phyloP scores from a whole-genome alignment of 2,888 invertebrate species.

The Cordilura impudica region DNA sequence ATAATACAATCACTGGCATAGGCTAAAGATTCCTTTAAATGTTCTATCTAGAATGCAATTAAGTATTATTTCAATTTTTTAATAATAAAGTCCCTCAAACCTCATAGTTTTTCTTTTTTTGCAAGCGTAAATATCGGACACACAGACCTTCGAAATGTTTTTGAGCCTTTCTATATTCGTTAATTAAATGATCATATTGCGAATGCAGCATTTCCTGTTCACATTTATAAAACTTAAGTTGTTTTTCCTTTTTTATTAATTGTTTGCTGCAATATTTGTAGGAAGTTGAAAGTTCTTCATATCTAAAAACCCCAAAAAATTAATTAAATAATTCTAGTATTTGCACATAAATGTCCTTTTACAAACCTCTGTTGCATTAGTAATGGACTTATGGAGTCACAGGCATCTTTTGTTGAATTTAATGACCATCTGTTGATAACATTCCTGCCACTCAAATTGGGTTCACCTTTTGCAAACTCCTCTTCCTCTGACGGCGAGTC shows the following conservation, averaged over 20 bases:
- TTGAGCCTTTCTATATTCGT: not conserved
- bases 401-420: not conserved
- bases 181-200: not conserved
- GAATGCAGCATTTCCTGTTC: not conserved
- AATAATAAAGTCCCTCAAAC: not conserved
- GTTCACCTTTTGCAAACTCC: not conserved
- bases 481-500: constrained; percentile 67
- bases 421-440: not conserved
- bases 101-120: not conserved
- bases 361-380: not conserved
- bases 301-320: constrained; percentile 68
- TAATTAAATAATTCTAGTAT: no score
- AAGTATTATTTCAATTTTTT: not conserved
- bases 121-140: not conserved
- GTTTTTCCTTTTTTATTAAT: constrained; percentile 71
- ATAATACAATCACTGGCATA: constrained; percentile 70
- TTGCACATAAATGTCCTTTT: no score
- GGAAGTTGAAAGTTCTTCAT: constrained; percentile 71
- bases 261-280: constrained; percentile 71
- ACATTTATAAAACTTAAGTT: constrained; percentile 65
- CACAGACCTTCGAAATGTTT: not conserved
- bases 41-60: constrained; percentile 60
- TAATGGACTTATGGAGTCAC: not conserved
- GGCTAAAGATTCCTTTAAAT: constrained; percentile 68
- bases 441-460: not conserved